A percentile compares a stretch with the other conserved stretches of the same genome.
Conservation (phyloP, 2,797 vertebrate species). For the Scyliorhinus canicula region DNA sequence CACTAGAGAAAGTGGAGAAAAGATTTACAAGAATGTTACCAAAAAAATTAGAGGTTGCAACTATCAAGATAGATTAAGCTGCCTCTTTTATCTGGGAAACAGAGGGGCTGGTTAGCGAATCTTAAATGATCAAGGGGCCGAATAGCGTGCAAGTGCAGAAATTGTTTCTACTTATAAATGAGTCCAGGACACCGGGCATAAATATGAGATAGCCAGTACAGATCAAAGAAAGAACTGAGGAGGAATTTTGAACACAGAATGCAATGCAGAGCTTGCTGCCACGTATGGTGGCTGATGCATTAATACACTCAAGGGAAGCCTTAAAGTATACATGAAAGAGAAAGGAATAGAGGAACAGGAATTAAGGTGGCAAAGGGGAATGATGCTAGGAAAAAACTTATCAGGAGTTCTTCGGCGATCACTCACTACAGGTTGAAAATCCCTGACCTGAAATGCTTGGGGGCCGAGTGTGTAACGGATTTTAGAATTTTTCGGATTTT, state of each 20-base stretch:
- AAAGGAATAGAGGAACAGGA: not conserved
- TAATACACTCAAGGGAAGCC: not conserved
- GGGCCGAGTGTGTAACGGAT: too few species aligned
- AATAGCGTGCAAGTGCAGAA: not conserved
- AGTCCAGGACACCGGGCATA: not conserved
- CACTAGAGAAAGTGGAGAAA: not conserved
- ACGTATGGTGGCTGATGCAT: not conserved
- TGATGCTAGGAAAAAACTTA: not conserved
- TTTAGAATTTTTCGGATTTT: too few species aligned
- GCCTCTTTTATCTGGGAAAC: not conserved
- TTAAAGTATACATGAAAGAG: not conserved
- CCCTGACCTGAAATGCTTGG: too few species aligned
- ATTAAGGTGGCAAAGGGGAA: not conserved
- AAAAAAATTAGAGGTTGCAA: not conserved
- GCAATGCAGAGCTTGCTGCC: not conserved
- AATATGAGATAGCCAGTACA: not conserved
- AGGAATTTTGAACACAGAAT: not conserved
- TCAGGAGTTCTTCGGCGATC: too few species aligned
- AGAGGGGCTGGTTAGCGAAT: not conserved
- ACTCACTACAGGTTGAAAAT: too few species aligned
- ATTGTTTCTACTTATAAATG: not conserved
- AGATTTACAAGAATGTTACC: not conserved
- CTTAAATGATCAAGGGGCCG: not conserved
- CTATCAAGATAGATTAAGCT: not conserved
- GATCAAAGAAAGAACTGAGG: not conserved